Evolutionary conservation across 2,888 invertebrate genomes (phyloP), one percentile per base, ranked within the genome.

Genomic region (Drosophila fungiperda): DNA sequence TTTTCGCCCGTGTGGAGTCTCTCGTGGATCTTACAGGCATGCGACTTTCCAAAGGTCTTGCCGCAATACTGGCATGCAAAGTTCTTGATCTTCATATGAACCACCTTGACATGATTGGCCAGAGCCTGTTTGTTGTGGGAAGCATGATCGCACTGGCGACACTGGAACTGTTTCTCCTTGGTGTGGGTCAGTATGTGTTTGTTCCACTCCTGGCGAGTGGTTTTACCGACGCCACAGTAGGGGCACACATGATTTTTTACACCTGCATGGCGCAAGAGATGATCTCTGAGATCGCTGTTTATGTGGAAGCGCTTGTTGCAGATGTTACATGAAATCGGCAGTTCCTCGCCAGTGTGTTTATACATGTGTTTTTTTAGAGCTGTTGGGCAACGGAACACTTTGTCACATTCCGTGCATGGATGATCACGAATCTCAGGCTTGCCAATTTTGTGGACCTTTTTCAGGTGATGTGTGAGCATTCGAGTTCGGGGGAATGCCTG

Each of bases 221-320:
- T 92, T 60, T 92, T 92, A 4, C 91, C 92, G 11, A 92, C 91
- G 0, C 92, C 92, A 45, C 92, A 92, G 55, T 92, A 91, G 0
- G 92, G 92, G 23, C 92, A 92, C 0, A 92, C 91, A 48, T 92
- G 92, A 36, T 92, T 92, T 60, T 92, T 92, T 20, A 93, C 92
- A 4, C 92, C 93, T 0, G 92, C 91, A 66, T 92, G 92, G 0
- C 92, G 90, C 66, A 92, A 84, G 5, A 92, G 77, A 76, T 92
- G 93, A 55, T 92, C 93, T 33, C 92, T 90, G 0, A 93, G 82
- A 3, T 92, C 92, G 15, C 91, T 91, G 52, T 91, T 91, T 3
- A 91, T 92, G 33, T 91, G 91, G 60, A 92, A 92, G 0, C 92
- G 88, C 55, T 92, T 92, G 29, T 84, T 87, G n/a, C 92, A 92